Percentiles rank a stretch among this genome's conserved stretches.
Conservation (phyloP, 2,797 vertebrate species). For the Pangasius mekongensis region DNA sequence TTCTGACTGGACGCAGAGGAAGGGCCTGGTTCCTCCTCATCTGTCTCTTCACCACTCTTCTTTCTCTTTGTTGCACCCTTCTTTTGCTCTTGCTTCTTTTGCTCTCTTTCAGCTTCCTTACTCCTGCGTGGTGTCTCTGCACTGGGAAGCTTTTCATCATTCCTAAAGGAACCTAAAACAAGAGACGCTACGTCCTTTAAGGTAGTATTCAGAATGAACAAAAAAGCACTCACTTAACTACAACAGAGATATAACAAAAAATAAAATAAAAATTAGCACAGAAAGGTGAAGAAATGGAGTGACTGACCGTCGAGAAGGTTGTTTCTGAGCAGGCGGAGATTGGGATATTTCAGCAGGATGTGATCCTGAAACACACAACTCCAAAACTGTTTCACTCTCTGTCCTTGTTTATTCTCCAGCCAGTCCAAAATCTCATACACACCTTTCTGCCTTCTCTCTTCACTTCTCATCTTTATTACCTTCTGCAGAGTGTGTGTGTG, state of each 20-base stretch:
- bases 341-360: constrained; percentile 61
- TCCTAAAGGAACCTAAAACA: constrained; percentile 59
- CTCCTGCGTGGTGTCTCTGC: background rate
- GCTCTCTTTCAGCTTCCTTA: background rate
- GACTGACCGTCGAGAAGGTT: background rate
- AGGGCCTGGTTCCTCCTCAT: constrained; percentile 52
- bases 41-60: background rate
- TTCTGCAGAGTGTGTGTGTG: constrained; percentile 56
- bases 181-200: background rate
- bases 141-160: constrained; percentile 16
- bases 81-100: constrained; percentile 5
- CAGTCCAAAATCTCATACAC: constrained; percentile 64
- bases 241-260: background rate
- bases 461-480: constrained; percentile 56
- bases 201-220: background rate
- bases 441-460: too few relatives aligned
- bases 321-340: background rate
- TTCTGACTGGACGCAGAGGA: constrained; percentile 51
- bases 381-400: background rate
- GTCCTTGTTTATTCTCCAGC: background rate
- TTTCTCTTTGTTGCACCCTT: constrained; percentile 7
- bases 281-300: background rate
- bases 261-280: too few relatives aligned
- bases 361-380: constrained; percentile 65
- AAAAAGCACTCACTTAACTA: too few relatives aligned